Evolutionary conservation across 2,888 invertebrate species (phyloP).

Genomic region (Neoscelio sp.): DNA sequence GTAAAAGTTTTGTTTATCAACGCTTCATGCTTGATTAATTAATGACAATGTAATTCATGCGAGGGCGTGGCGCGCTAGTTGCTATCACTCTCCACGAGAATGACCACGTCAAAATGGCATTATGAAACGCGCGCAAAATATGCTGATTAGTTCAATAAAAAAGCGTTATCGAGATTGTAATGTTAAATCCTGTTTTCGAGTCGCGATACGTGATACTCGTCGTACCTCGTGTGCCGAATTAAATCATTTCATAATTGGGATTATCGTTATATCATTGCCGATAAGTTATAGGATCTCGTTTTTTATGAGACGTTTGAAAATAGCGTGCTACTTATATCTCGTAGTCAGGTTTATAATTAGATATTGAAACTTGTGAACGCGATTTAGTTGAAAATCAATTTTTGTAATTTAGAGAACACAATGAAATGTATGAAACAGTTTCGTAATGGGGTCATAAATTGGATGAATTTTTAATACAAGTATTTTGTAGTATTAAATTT

Average conservation of each 20-base stretch:
- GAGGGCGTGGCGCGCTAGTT: slow-evolving; percentile 59
- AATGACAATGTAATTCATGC: slow-evolving; percentile 66
- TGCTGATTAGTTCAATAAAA: slow-evolving; percentile 64
- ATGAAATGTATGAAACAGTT: background rate
- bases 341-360: slow-evolving; percentile 37
- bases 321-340: slow-evolving; percentile 33
- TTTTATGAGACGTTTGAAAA: slow-evolving; percentile 42
- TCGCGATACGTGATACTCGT: slow-evolving; percentile 63
- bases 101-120: slow-evolving; percentile 65
- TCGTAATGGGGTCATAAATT: slow-evolving; percentile 1
- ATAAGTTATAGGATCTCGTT: slow-evolving; percentile 42
- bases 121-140: slow-evolving; percentile 65
- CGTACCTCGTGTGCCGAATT: slow-evolving; percentile 39
- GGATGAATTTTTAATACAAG: too few relatives aligned
- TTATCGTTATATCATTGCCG: slow-evolving; percentile 51
- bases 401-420: too few relatives aligned
- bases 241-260: slow-evolving; percentile 61
- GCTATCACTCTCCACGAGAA: slow-evolving; percentile 61
- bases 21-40: slow-evolving; percentile 67
- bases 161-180: slow-evolving; percentile 64
- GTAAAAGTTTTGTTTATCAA: slow-evolving; percentile 60
- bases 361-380: slow-evolving; percentile 34
- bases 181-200: slow-evolving; percentile 63
- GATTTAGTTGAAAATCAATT: background rate
- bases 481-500: too few relatives aligned